Base-by-base conservation (phyloP, 2,797 vertebrate genomes). In the Denticeps clupeoides region DNA sequence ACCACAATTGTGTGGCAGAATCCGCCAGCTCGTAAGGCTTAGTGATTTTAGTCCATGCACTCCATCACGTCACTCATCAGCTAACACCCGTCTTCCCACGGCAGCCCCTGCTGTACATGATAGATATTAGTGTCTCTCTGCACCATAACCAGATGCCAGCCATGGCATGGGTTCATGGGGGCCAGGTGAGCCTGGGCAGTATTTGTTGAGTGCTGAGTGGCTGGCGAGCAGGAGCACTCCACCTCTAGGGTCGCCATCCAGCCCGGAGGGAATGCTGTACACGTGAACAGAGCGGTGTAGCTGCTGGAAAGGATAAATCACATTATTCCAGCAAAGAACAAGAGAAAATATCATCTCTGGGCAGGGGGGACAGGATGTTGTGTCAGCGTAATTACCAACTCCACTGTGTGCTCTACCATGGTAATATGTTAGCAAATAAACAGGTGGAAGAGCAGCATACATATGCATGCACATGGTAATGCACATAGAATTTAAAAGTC, bases 51-150 rank as follows among this genome's bases (percentile, higher is more conserved):
- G 25, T 49, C 60, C 55, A 47, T 19, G 31, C 26, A 51, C 45
- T 27, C 35, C n/a, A 27, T 12, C 4, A 9, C 19, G 11, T 13
- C 31, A 43, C 22, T 21, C 18, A 22, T 9, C n/a, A 23, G 23
- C 31, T 45, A 41, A 11, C 16, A 22, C 23, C 40, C 22, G 2
- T 11, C 3, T 28, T 59, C 45, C 40, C 33, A 3, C 7, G n/a
- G 49, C 55, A 56, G 55, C 53, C 66, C 58, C 69, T 64, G 47
- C 57, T 64, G 65, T 69, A 47, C 9, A 41, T 27, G 32, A 46
- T 13, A 7, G 51, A 41, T 51, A 56, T 3, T 58, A 55, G 58
- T 4, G 33, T 47, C 33, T 38, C 12, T 31, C 43, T 41, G 41
- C 26, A 49, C 38, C 13, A 12, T n/a, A n/a, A n/a, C n/a, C n/a